A percentile compares a stretch with the other conserved stretches of the same genome.
phyloP scores from a whole-genome alignment of 2,888 invertebrate genomes.

The Plagodis dolabraria region DNA sequence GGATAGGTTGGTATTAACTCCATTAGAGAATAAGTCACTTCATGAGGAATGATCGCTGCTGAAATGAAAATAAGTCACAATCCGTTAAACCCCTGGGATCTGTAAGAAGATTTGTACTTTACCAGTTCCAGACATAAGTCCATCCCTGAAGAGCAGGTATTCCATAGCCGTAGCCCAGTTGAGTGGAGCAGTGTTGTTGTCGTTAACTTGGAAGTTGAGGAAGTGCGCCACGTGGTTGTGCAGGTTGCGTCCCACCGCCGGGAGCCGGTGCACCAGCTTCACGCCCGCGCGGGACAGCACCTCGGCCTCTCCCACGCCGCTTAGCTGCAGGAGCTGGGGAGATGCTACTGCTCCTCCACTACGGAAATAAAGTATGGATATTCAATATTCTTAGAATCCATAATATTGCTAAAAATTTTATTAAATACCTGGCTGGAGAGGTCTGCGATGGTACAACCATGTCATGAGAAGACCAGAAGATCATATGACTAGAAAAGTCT shows the following conservation, averaged over 20 bases:
- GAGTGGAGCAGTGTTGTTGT: slow-evolving; percentile 93
- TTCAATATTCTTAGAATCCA: neutral
- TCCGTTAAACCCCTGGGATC: too few species aligned
- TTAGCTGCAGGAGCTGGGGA: slow-evolving; percentile 95
- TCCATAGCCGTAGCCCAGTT: slow-evolving; percentile 98
- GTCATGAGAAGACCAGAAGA: too few species aligned
- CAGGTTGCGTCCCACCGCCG: slow-evolving; percentile 93
- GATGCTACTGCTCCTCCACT: slow-evolving; percentile 95
- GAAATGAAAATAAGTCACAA: too few species aligned
- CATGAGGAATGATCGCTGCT: too few species aligned
- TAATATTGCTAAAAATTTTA: neutral
- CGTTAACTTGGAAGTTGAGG: slow-evolving; percentile 91
- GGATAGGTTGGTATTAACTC: too few species aligned
- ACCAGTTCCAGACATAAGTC: slow-evolving; percentile 95
- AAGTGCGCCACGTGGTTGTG: slow-evolving; percentile 94
- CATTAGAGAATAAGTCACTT: too few species aligned
- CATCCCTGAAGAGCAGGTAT: slow-evolving; percentile 93
- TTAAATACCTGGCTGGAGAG: too few species aligned
- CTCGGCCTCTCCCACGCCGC: slow-evolving; percentile 93
- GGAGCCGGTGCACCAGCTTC: slow-evolving; percentile 88
- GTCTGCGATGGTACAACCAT: too few species aligned
- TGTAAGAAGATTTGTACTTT: slow-evolving; percentile 19
- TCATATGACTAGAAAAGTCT: too few species aligned
- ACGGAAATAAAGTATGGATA: slow-evolving; percentile 17
- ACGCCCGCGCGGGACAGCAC: slow-evolving; percentile 88